A percentile compares a stretch with the other conserved stretches of the same genome.
These are phyloP conservation scores for Gallinago undulata DNA, from an alignment of 2,113 vertebrate genomes.

Conservation along the genomic window DNA sequence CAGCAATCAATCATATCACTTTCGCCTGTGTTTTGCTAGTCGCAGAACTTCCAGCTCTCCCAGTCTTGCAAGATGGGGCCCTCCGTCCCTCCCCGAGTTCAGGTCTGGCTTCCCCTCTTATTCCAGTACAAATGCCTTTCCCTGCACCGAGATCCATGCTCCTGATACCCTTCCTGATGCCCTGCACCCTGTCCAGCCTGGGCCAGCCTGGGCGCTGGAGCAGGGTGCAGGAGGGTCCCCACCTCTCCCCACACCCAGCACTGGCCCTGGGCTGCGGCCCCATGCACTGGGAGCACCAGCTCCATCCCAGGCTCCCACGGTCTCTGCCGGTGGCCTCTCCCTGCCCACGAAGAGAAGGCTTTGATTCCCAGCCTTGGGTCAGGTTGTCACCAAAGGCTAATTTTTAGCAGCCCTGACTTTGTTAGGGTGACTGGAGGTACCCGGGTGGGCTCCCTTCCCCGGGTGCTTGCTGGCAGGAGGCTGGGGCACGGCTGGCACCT, in stretches of 20 bases:
- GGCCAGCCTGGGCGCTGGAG: accelerated
- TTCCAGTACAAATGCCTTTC: not conserved
- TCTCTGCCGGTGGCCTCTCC: not conserved
- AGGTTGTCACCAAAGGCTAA: not conserved
- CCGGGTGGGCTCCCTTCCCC: accelerated
- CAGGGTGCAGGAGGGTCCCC: not conserved
- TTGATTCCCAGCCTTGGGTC: not conserved
- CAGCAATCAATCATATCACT: not conserved
- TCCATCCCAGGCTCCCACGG: not conserved
- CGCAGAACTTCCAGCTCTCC: not conserved
- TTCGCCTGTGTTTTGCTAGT: not conserved
- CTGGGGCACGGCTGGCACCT: slow-evolving; percentile 33
- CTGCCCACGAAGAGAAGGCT: accelerated
- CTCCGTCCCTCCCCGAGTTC: not conserved
- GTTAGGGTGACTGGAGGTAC: not conserved
- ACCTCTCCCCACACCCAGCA: not conserved
- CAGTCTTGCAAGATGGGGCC: not conserved
- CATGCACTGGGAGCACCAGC: not conserved
- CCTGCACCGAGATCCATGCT: not conserved
- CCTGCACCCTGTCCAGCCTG: not conserved
- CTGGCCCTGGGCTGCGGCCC: not conserved
- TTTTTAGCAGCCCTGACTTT: not conserved
- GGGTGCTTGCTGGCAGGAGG: accelerated
- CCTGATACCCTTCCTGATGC: not conserved
- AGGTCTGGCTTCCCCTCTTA: not conserved